Percentiles rank a stretch among this genome's conserved stretches.
These are phyloP conservation scores for Seladonia tumulorum DNA, from an alignment of 2,888 invertebrate species.

Conservation along the genomic window DNA sequence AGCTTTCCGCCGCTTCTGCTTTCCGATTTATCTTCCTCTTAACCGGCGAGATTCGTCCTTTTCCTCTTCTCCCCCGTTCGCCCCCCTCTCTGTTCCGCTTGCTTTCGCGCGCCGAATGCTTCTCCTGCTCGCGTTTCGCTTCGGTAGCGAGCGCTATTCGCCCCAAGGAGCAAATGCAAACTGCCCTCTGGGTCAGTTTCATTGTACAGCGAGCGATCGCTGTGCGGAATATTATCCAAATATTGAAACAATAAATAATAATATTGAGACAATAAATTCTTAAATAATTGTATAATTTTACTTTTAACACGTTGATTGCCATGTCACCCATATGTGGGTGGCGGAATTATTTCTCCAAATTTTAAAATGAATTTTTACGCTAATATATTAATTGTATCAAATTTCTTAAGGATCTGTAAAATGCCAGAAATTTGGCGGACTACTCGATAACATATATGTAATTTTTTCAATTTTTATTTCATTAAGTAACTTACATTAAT, in stretches of 20 bases:
- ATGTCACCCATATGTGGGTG: no score
- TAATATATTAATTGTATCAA: no score
- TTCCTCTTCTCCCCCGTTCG: not conserved
- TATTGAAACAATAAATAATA: no score
- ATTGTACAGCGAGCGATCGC: not conserved
- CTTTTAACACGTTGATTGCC: no score
- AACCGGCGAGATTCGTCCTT: constrained; percentile 29
- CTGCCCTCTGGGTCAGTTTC: not conserved
- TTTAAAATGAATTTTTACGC: no score
- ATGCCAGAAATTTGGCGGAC: no score
- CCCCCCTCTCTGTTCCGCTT: not conserved
- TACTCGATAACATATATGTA: no score
- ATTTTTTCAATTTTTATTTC: no score
- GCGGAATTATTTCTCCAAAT: no score
- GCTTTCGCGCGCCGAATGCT: not conserved
- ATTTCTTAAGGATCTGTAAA: no score
- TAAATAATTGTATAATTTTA: not conserved
- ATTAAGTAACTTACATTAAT: no score
- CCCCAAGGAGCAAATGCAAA: not conserved
- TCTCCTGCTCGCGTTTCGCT: not conserved
- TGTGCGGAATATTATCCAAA: not conserved
- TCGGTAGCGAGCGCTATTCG: not conserved
- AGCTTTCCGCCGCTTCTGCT: not conserved
- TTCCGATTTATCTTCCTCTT: constrained; percentile 22
- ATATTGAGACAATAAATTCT: no score